Conservation (phyloP, 2,113 vertebrate genomes). For the Xiphias gladius region DNA sequence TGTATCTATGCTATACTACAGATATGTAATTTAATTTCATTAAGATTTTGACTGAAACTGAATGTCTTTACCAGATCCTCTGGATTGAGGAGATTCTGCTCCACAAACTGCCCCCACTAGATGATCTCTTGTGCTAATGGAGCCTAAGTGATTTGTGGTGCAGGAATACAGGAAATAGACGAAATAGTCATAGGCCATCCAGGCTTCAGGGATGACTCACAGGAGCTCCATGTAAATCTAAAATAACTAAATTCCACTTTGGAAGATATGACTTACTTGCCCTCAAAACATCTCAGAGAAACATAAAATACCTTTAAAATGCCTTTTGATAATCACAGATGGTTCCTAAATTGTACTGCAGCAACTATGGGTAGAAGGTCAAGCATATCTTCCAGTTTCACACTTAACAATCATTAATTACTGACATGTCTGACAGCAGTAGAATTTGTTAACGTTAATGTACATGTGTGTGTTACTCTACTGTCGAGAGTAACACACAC, state of each 20-base stretch:
- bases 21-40: not conserved
- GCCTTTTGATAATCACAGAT: not conserved
- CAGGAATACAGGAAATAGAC: not conserved
- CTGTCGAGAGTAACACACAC: not conserved
- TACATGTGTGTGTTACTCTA: too few relatives aligned
- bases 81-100: not conserved
- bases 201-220: slow-evolving; percentile 1
- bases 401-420: not conserved
- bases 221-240: not conserved
- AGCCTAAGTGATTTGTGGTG: not conserved
- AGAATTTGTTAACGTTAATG: not conserved
- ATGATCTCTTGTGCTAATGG: not conserved
- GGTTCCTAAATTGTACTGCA: too few relatives aligned
- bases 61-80: not conserved
- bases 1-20: too few relatives aligned
- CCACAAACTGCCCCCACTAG: not conserved
- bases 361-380: too few relatives aligned
- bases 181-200: not conserved
- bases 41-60: not conserved
- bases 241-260: not conserved
- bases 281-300: not conserved
- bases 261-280: not conserved
- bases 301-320: not conserved
- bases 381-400: too few relatives aligned
- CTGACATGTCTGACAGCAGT: slow-evolving; percentile 1